Evolutionary conservation across 2,797 vertebrate genomes (phyloP).

Genomic region (Pseudochirops cupreus): DNA sequence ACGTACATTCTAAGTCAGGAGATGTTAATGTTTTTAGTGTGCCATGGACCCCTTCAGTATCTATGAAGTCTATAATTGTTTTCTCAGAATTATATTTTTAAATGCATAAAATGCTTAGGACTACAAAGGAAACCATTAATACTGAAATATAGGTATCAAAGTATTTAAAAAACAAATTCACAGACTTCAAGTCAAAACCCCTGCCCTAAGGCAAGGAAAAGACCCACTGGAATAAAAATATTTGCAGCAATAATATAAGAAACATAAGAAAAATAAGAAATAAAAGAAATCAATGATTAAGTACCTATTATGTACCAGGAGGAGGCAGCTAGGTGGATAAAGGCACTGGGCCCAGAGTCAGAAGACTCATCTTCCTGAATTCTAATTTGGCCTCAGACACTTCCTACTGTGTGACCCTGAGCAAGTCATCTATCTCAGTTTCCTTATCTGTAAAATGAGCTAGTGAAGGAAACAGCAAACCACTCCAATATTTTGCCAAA

Average conservation of each 20-base stretch:
- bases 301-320: background rate
- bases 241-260: background rate
- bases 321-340: background rate
- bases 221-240: background rate
- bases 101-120: background rate
- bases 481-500: background rate
- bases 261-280: background rate
- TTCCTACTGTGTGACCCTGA: background rate
- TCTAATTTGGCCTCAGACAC: background rate
- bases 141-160: background rate
- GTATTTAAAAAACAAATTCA: background rate
- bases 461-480: background rate
- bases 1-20: background rate
- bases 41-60: background rate
- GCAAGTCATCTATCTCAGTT: background rate
- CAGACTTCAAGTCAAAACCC: background rate
- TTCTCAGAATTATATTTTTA: background rate
- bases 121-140: background rate
- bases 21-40: background rate
- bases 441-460: background rate
- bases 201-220: background rate
- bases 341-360: background rate
- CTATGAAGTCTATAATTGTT: background rate
- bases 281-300: background rate
- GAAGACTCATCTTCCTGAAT: background rate